Evolutionary conservation across 2,113 vertebrate species (phyloP), one percentile per base, ranked within the genome.

Genomic region (Anarhynchus alexandrinus): DNA sequence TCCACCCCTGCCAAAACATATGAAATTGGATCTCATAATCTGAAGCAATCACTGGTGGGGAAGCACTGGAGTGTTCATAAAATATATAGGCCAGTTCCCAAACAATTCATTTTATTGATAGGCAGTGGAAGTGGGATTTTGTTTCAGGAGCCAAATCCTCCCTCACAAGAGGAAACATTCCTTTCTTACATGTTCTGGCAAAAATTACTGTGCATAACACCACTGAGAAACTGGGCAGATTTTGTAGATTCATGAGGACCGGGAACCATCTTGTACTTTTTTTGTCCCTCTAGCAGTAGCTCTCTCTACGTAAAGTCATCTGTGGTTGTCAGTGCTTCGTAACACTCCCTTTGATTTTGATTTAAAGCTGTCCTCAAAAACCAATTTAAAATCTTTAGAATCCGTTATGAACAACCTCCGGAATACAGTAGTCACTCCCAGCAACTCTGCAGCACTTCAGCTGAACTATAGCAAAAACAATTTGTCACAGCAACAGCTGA

Each of bases 401-500:
- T n/a, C n/a, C 0, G 0, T 42, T 82, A 80, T 51, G 81, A 89
- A 20, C 69, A 91, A 69, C 25, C 69, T 12, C 30, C 2, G 2
- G 65, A 42, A 52, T 61, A 74, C 74, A 90, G 88, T 76, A 90
- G 55, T 76, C 9, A 29, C 71, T 93, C 59, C 65, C 57, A 81
- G 78, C 52, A 38, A 10, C 52, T 67, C 85, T 38, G 42, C 66
- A 89, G 89, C 27, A 27, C 84, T 90, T 96, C 49, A 82, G 70
- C 83, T 95, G 83, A 94, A 61, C 91, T 93, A 59, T 4, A 55
- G 94, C 76, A 96, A 88, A 86, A 93, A 89, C 85, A 90, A 97
- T 97, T 97, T 86, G 96, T 97, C 94, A 97, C 92, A 97, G 97
- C 93, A 97, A 89, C 95, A 97, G 96, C 95, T 97, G 95, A 94